Evolutionary conservation across 64 coral and sea anemone species (phyloP).

Genomic region (Anthopleura sola): DNA sequence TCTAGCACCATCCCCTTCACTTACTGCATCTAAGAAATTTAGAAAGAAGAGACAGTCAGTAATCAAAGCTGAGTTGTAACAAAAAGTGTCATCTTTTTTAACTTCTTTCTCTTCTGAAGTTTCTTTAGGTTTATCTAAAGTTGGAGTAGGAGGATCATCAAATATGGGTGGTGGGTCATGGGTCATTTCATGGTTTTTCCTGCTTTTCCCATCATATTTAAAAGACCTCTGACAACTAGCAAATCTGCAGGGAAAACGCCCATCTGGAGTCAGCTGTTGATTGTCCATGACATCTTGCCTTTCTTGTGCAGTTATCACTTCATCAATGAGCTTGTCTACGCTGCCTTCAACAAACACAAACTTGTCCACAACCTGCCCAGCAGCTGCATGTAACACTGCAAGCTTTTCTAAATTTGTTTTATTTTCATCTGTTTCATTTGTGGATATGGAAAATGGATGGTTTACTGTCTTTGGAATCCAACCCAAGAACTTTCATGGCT

Average conservation of each 20-base stretch:
- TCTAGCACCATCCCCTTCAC: conserved; percentile 45
- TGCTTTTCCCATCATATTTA: conserved; percentile 40
- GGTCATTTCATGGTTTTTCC: conserved; percentile 33
- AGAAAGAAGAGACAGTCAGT: conserved; percentile 44
- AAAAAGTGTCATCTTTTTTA: conserved; percentile 40
- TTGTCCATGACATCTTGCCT: conserved; percentile 32
- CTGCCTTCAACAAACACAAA: conserved; percentile 24
- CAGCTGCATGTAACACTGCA: conserved; percentile 9
- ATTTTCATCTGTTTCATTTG: too few species aligned
- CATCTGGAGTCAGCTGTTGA: conserved; percentile 52
- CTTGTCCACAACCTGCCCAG: conserved; percentile 28
- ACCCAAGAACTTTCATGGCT: conserved; percentile 21
- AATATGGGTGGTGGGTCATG: conserved; percentile 35
- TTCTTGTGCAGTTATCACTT: conserved; percentile 13
- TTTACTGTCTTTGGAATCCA: conserved; percentile 39
- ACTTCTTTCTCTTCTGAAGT: neutral
- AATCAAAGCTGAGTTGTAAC: conserved; percentile 58
- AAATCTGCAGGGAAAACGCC: conserved; percentile 70
- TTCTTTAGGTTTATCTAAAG: neutral
- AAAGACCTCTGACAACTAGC: conserved; percentile 38
- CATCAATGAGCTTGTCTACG: neutral
- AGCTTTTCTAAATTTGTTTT: too few species aligned
- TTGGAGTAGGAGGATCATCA: neutral
- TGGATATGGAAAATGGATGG: too few species aligned
- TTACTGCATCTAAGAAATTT: conserved; percentile 35